These are phyloP conservation scores for Acanthococcus lagerstroemiae DNA, from an alignment of 2,888 invertebrate genomes.

Conservation along the genomic window DNA sequence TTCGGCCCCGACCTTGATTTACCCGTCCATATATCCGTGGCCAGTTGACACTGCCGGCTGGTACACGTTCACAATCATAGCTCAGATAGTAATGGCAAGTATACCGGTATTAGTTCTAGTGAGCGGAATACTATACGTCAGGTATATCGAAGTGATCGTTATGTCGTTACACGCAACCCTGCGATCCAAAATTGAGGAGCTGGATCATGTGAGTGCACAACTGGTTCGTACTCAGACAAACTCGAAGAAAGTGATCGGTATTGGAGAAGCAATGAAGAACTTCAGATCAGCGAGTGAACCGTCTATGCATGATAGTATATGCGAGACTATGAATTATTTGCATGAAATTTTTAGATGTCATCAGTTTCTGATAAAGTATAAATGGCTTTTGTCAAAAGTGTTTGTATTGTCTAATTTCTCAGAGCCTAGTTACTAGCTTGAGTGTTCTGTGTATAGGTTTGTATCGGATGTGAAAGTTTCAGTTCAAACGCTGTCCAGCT, in stretches of 20 bases:
- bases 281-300: too few species aligned
- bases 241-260: too few species aligned
- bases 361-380: neutral
- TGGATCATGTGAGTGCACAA: neutral
- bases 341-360: neutral
- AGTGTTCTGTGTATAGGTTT: too few species aligned
- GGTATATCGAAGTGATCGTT: neutral
- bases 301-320: too few species aligned
- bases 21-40: constrained; percentile 16
- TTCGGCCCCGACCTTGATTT: neutral
- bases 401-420: too few species aligned
- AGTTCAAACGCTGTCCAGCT: too few species aligned
- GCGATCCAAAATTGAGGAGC: neutral
- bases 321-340: neutral
- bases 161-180: neutral
- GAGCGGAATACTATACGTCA: neutral
- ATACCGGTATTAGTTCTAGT: neutral
- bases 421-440: too few species aligned
- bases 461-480: too few species aligned
- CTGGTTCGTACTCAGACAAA: neutral
- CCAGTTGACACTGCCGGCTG: neutral
- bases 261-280: too few species aligned
- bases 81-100: neutral
- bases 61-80: neutral
- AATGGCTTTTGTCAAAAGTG: too few species aligned